Percentiles rank a stretch among this genome's conserved stretches.
phyloP scores from a whole-genome alignment of 2,797 vertebrate species.

The Anguilla obscura region DNA sequence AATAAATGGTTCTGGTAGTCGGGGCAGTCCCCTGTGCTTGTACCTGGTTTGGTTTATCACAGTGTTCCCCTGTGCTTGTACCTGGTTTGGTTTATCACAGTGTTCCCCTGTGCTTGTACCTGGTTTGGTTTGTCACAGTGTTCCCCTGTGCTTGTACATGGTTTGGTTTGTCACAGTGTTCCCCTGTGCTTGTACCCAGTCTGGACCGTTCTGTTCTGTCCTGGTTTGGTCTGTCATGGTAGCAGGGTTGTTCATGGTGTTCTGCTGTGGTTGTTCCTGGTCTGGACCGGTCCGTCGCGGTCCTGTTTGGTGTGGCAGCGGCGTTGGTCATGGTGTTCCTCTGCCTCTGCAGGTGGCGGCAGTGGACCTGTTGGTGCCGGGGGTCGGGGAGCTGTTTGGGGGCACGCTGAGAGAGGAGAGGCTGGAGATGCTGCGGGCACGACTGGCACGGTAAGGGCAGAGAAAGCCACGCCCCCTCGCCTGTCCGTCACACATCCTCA shows the following conservation, averaged over 20 bases:
- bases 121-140: no score
- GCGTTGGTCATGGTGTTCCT: neutral
- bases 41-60: no score
- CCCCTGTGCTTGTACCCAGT: no score
- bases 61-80: no score
- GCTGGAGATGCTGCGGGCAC: slow-evolving; percentile 75
- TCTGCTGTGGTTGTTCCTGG: neutral
- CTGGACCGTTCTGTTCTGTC: neutral
- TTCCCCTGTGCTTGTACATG: no score
- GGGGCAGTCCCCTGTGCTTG: neutral
- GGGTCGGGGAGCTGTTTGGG: slow-evolving; percentile 92
- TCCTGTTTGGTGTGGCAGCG: no score
- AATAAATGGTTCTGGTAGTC: neutral
- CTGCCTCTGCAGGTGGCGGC: slow-evolving; percentile 82
- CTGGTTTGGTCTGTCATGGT: neutral
- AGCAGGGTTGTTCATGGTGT: neutral
- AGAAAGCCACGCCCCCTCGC: slow-evolving; percentile 10
- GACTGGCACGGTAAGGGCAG: slow-evolving; percentile 76
- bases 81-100: no score
- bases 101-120: no score
- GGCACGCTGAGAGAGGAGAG: slow-evolving; percentile 94
- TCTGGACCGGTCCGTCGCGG: neutral
- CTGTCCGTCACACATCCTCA: neutral
- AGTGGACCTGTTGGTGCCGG: slow-evolving; percentile 92
- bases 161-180: no score